Percentiles rank a stretch among this genome's conserved stretches.
phyloP scores from a whole-genome alignment of 2,113 vertebrate genomes.

The Tachuris rubrigastra region DNA sequence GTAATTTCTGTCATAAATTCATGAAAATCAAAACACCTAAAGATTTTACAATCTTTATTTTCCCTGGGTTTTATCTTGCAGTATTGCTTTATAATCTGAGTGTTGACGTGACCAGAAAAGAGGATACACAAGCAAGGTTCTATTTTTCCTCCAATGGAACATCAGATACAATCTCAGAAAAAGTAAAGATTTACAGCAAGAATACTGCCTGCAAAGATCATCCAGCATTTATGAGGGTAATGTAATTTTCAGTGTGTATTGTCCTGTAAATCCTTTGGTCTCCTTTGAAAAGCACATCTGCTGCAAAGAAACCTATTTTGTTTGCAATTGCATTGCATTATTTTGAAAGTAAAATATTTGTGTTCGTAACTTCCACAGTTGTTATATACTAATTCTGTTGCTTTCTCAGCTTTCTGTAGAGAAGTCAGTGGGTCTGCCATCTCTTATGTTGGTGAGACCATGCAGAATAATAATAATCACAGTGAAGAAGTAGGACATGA shows the following conservation, averaged over 20 bases:
- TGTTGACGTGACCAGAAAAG: slow-evolving; percentile 84
- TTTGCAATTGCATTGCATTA: background rate
- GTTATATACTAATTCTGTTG: background rate
- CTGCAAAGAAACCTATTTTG: background rate
- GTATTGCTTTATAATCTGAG: slow-evolving; percentile 90
- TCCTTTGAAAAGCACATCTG: background rate
- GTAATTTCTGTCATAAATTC: background rate
- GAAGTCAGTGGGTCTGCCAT: background rate
- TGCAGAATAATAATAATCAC: background rate
- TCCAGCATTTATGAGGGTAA: slow-evolving; percentile 89
- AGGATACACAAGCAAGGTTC: slow-evolving; percentile 85
- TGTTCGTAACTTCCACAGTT: background rate
- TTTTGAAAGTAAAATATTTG: background rate
- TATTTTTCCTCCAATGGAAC: slow-evolving; percentile 89
- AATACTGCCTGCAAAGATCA: slow-evolving; percentile 76
- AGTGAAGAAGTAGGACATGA: background rate
- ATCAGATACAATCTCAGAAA: slow-evolving; percentile 78
- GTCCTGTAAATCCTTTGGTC: background rate
- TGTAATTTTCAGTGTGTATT: background rate
- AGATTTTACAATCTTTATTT: background rate
- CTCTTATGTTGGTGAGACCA: background rate
- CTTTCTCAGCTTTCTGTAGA: background rate
- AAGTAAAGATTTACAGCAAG: slow-evolving; percentile 65
- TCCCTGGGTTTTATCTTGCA: slow-evolving; percentile 54
- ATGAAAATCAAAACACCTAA: background rate